Evolutionary conservation across 2,888 invertebrate species (phyloP).

Genomic region (Hermaeophaga mercurialis): DNA sequence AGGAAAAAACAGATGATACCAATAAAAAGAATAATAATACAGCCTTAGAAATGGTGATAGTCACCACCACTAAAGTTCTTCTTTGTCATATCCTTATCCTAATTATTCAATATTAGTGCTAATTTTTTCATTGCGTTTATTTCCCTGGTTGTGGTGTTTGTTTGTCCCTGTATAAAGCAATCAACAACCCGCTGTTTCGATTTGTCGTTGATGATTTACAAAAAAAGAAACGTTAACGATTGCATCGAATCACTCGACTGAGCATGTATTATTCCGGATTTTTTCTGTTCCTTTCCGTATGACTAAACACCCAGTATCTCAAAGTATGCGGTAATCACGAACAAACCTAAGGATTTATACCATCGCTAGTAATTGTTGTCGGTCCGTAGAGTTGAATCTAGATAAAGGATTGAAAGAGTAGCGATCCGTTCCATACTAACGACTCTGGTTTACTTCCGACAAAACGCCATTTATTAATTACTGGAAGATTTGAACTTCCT

Average conservation of each 20-base stretch:
- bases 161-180: not conserved
- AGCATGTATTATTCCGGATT: constrained; percentile 11
- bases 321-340: constrained; percentile 18
- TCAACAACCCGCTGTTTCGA: not conserved
- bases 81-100: too few species aligned
- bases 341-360: constrained; percentile 12
- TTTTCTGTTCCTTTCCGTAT: constrained; percentile 16
- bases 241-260: constrained; percentile 12
- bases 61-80: too few species aligned
- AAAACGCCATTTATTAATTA: constrained; percentile 23
- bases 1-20: too few species aligned
- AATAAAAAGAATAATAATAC: too few species aligned
- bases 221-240: not conserved
- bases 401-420: constrained; percentile 22
- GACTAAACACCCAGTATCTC: constrained; percentile 14
- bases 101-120: too few species aligned
- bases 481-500: constrained; percentile 17
- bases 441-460: constrained; percentile 21
- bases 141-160: too few species aligned
- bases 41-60: too few species aligned
- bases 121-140: too few species aligned
- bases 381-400: constrained; percentile 14
- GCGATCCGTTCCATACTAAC: constrained; percentile 21
- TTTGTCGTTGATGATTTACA: too few species aligned
- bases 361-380: constrained; percentile 10